Evolutionary conservation across 2,113 vertebrate species (phyloP), one percentile per base, ranked within the genome.

Genomic region (Psittacara wagleri): DNA sequence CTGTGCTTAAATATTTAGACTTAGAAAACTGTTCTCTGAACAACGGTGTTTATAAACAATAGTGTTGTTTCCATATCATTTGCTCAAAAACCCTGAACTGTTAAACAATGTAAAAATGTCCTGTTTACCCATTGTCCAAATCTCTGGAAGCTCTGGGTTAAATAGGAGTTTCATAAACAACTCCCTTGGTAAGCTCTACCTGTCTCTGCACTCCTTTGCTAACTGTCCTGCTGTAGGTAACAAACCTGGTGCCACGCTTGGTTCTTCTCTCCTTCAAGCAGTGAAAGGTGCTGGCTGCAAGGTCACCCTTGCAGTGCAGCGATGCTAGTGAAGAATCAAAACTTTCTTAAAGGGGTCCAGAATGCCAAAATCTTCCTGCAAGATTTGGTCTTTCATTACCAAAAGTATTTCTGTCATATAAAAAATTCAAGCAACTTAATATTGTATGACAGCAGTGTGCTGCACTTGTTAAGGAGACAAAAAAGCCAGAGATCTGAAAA

Each of bases 161-260:
- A 87, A 69, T 35, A 12, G 10, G 31, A 66, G 3, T 44, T 91
- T 61, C n/a, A 4, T 39, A 31, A 76, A n/a, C 48, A 70, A 14
- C 27, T 80, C 10, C 75, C 24, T 80, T 4, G 2, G 39, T 39
- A 43, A 75, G 10, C 25, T 73, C 31, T 88, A 67, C 54, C 29
- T 57, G n/a, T 85, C 61, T 43, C 13, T 72, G 44, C 9, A 5
- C 13, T 41, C 17, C 28, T n/a, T 70, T 43, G 33, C 15, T 35
- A 59, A 2, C 51, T 57, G 15, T 44, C 24, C 62, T 72, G 33
- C 19, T 78, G 29, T 4, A 77, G 39, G 29, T 39, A 17, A 48
- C 44, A 44, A 84, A 43, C 14, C 44, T 28, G 23, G 24, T 49
- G 55, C 10, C 0, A 0, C 2, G 2, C 28, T 84, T 31, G 14